These are phyloP conservation scores for Xenotilapia caudafasciata DNA, from an alignment of 2,113 vertebrate species.

Conservation along the genomic window DNA sequence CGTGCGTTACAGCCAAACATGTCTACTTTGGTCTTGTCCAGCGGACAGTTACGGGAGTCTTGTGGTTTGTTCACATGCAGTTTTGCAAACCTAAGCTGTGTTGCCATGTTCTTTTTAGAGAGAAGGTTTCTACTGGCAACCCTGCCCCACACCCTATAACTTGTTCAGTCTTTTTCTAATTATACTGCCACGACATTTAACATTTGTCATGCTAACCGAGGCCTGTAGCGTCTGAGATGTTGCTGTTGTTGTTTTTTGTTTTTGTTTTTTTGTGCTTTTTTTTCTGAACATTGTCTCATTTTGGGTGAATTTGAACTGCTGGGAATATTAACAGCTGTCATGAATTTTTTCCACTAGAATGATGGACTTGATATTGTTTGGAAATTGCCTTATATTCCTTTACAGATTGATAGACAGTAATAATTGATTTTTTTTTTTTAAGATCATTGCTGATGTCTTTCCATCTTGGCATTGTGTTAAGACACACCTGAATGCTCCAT, in stretches of 20 bases:
- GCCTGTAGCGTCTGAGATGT: neutral
- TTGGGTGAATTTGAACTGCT: neutral
- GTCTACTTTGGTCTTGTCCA: neutral
- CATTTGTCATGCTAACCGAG: neutral
- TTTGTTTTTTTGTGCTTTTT: neutral
- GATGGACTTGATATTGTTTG: neutral
- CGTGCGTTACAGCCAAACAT: neutral
- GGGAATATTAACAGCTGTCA: neutral
- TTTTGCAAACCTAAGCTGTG: neutral
- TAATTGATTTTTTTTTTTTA: neutral
- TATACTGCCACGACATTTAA: neutral
- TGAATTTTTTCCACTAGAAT: neutral
- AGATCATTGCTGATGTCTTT: neutral
- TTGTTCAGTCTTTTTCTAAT: neutral
- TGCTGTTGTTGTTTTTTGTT: neutral
- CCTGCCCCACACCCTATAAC: neutral
- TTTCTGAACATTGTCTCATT: neutral
- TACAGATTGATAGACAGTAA: neutral
- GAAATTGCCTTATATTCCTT: neutral
- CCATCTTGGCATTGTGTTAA: neutral
- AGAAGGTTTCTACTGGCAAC: neutral
- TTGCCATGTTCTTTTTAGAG: neutral
- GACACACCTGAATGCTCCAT: neutral
- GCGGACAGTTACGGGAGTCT: neutral
- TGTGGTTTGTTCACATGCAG: neutral